Evolutionary conservation across 2,888 invertebrate species (phyloP), one percentile per base, ranked within the genome.

Genomic region (Mythimna pallens): DNA sequence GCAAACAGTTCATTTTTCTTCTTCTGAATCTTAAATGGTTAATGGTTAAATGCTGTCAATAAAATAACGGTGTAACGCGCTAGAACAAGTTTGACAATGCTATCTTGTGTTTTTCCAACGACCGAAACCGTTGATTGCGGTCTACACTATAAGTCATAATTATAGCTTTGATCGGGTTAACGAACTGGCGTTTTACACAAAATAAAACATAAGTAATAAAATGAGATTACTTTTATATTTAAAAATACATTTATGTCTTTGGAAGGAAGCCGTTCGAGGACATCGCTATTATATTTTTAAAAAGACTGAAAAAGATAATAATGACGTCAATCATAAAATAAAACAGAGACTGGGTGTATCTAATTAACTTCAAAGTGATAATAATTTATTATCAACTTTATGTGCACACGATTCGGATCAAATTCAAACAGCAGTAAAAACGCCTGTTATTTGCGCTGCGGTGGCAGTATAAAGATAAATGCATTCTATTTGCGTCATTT

Each of bases 311-410:
- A 65, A 57, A 52, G 5, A 47, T 34, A 40, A 9, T n/a, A 40
- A n/a, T 68, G 70, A 62, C 58, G 76, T 62, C 65, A 80, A 62
- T 58, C 6, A 34, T 55, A 55, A 43, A 70, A 61, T 40, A 55
- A 61, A 57, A 20, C 30, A 36, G 17, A 50, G 0, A 25, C 30
- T 59, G 12, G 0, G 5, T 58, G 25, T n/a, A 6, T 10, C 20
- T 20, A 57, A 9, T 22, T 14, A 5, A 50, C 20, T 62, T 52
- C 17, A 22, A 47, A 34, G 34, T 30, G 12, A 34, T 14, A 25
- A 20, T 34, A 47, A 47, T 47, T 17, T 12, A 73, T 59, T 50
- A 25, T 55, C 25, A 50, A 43, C 65, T 47, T 65, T 81, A 58
- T 54, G 1, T 25, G 30, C 4, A 65, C 22, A 7, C 0, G 1